A percentile compares a stretch with the other conserved stretches of the same genome.
Conservation (phyloP, 2,113 vertebrate species). For the Aix galericulata region DNA sequence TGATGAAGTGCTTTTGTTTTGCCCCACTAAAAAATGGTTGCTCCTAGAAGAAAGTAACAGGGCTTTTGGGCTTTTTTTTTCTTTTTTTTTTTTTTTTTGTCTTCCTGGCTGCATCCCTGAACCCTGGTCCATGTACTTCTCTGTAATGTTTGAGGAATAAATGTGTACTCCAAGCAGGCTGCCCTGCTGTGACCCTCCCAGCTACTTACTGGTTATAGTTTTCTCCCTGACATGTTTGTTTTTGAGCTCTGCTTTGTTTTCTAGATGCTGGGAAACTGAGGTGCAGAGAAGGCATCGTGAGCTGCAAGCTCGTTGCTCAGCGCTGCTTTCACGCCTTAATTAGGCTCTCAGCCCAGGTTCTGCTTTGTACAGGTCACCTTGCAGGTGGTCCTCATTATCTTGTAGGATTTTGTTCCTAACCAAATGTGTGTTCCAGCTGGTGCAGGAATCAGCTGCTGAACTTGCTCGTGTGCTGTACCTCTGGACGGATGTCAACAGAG, state of each 20-base stretch:
- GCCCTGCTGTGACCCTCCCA: background rate
- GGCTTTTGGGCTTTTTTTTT: background rate
- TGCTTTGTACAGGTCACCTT: background rate
- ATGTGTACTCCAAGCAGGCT: background rate
- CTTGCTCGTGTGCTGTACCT: too few relatives aligned
- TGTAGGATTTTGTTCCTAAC: background rate
- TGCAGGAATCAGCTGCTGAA: background rate
- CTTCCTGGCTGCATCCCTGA: background rate
- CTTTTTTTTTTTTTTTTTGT: background rate
- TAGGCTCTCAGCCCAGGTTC: background rate
- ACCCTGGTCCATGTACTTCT: background rate
- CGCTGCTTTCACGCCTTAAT: background rate
- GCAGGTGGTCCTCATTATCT: background rate
- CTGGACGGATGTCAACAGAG: rapidly evolving
- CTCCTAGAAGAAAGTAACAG: background rate
- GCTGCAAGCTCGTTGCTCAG: background rate
- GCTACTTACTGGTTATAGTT: background rate
- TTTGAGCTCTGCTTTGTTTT: background rate
- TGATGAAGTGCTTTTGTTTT: background rate
- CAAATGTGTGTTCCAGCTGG: background rate
- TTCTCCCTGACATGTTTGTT: background rate
- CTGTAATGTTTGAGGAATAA: rapidly evolving
- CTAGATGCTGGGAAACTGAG: background rate
- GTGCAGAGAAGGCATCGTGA: rapidly evolving
- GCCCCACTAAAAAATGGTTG: rapidly evolving